Percentiles rank a stretch among this genome's conserved stretches.
phyloP scores from a whole-genome alignment of 2,888 invertebrate genomes.

The Rhynchonema sp. region DNA sequence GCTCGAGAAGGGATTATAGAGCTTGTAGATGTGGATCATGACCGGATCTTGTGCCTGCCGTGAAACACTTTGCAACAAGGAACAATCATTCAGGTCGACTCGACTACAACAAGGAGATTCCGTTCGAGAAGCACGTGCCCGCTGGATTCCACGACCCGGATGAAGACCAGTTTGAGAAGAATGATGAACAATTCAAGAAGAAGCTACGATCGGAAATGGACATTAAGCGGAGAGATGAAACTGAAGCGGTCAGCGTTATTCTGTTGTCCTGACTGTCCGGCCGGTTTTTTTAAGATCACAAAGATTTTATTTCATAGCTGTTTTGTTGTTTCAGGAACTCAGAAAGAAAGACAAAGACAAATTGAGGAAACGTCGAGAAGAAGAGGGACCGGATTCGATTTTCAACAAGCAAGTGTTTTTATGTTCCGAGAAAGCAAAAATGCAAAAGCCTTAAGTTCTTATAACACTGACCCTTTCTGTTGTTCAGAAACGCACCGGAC shows the following conservation, averaged over 20 bases:
- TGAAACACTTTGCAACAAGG: no score
- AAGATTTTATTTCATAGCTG: background rate
- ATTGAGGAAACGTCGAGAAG: slow-evolving; percentile 55
- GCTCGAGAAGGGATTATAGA: no score
- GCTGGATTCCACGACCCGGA: slow-evolving; percentile 82
- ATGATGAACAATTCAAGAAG: background rate
- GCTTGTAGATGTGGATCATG: no score
- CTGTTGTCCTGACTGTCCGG: no score
- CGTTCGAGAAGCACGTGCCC: slow-evolving; percentile 50
- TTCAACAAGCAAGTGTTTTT: slow-evolving; percentile 16
- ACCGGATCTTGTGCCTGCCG: no score
- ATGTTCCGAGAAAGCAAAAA: background rate
- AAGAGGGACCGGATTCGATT: slow-evolving; percentile 56
- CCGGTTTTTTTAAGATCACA: no score
- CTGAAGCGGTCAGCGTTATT: slow-evolving; percentile 50
- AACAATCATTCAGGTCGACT: slow-evolving; percentile 52
- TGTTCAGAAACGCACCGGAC: slow-evolving; percentile 47
- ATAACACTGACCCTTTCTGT: background rate
- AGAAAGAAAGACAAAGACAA: slow-evolving; percentile 85
- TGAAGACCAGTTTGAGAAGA: slow-evolving; percentile 59
- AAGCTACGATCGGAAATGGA: slow-evolving; percentile 57
- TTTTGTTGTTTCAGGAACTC: slow-evolving; percentile 45
- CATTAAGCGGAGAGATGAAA: slow-evolving; percentile 68
- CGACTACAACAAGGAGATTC: slow-evolving; percentile 71
- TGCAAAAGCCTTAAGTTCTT: no score